These are phyloP conservation scores for Frankliniella intonsa DNA, from an alignment of 2,888 invertebrate genomes.

Conservation along the genomic window DNA sequence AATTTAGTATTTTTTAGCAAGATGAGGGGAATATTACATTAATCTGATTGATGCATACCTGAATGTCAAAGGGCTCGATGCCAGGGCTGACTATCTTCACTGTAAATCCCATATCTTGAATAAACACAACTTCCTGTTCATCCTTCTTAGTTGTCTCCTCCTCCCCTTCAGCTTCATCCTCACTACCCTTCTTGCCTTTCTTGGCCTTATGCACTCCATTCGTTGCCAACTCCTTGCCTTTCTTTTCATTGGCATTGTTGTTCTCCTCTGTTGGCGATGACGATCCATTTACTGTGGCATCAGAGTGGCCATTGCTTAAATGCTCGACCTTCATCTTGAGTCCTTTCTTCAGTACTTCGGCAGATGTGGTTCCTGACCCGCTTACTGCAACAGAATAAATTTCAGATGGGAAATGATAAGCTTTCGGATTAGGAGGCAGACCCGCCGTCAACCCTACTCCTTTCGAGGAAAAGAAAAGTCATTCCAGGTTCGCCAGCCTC, in stretches of 20 bases:
- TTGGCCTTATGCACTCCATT: background rate
- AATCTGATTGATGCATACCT: conserved; percentile 52
- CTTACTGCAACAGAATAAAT: background rate
- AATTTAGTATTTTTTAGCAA: background rate
- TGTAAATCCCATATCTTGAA: conserved; percentile 87
- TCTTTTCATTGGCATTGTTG: background rate
- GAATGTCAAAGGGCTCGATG: conserved; percentile 86
- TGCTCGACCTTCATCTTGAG: conserved; percentile 6
- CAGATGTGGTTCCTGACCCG: background rate
- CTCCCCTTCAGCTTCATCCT: conserved; percentile 49
- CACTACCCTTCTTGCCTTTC: conserved; percentile 43
- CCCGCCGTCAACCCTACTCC: no score
- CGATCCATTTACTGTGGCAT: background rate
- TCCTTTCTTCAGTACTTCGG: background rate
- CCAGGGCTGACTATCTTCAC: conserved; percentile 93
- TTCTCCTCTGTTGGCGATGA: background rate
- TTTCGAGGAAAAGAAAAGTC: background rate
- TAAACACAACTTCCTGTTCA: conserved; percentile 77
- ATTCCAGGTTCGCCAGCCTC: background rate
- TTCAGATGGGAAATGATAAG: background rate
- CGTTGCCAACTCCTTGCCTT: background rate
- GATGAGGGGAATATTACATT: background rate
- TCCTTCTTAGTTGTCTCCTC: conserved; percentile 48
- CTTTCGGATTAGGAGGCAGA: no score
- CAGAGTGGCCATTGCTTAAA: background rate